phyloP scores from a whole-genome alignment of 2,888 invertebrate species.

The Blera fallax region DNA sequence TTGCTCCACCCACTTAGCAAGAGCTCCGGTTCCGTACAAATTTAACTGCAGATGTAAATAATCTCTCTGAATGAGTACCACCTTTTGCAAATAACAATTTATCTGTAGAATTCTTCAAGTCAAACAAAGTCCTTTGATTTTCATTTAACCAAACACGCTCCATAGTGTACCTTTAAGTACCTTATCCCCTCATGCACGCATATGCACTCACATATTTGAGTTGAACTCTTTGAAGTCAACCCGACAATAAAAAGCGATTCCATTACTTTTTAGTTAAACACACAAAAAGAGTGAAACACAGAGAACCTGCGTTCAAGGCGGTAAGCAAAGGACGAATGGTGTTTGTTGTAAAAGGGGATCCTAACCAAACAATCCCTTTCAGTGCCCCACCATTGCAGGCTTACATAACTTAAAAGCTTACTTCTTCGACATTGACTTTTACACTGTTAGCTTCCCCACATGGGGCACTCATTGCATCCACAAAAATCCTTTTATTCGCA shows the following conservation, averaged over 20 bases:
- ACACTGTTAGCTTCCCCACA: neutral
- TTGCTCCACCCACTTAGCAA: too few species aligned
- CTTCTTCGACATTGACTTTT: neutral
- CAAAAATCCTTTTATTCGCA: constrained; percentile 3
- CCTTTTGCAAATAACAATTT: constrained; percentile 1
- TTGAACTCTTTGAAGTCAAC: constrained; percentile 10
- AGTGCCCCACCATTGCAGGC: neutral
- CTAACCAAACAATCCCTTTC: neutral
- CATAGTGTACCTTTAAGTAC: neutral
- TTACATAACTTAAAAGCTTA: neutral
- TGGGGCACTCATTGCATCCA: neutral
- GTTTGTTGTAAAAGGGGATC: neutral
- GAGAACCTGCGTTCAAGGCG: neutral
- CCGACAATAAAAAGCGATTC: constrained; percentile 32
- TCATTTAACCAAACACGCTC: neutral
- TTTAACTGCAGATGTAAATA: neutral
- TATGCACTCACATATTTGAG: neutral
- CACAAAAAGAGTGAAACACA: neutral
- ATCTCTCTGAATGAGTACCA: neutral
- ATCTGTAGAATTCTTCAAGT: neutral
- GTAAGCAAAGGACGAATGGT: neutral
- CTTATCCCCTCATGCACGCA: neutral
- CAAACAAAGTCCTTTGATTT: constrained; percentile 6
- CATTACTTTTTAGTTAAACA: constrained; percentile 13
- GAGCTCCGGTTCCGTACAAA: neutral